Evolutionary conservation across 2,797 vertebrate genomes (phyloP).

Genomic region (Propithecus deckenii): DNA sequence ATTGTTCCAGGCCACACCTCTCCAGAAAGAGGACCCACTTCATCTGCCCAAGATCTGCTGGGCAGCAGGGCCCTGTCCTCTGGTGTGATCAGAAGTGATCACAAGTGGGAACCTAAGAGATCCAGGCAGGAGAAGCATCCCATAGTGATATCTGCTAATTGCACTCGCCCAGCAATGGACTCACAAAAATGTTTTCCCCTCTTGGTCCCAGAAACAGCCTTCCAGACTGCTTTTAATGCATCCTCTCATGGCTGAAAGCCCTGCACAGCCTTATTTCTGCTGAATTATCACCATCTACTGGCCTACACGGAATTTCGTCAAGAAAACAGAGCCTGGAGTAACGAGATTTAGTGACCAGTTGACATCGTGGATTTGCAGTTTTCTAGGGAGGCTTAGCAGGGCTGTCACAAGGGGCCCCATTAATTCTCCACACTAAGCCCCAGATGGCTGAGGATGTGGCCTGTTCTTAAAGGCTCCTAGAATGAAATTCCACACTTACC

Average conservation of each 20-base stretch:
- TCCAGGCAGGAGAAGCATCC: neutral
- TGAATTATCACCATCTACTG: slow-evolving; percentile 54
- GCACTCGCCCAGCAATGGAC: neutral
- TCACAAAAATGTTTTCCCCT: neutral
- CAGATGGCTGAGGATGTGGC: neutral
- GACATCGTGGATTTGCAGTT: neutral
- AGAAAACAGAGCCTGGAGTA: neutral
- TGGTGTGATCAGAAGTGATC: neutral
- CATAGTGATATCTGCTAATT: neutral
- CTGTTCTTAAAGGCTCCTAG: neutral
- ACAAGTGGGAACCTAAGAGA: neutral
- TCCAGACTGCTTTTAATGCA: neutral
- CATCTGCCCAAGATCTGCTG: neutral
- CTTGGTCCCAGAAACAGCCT: neutral
- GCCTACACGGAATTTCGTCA: neutral
- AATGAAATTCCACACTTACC: neutral
- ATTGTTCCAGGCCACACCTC: neutral
- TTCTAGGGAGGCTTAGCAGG: slow-evolving; percentile 20
- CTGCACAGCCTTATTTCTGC: neutral
- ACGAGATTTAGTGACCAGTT: neutral
- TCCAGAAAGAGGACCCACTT: neutral
- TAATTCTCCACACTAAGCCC: neutral
- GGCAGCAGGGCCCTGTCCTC: neutral
- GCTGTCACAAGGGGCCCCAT: neutral
- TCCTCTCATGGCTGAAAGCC: neutral